A percentile compares a stretch with the other conserved stretches of the same genome.
These are phyloP conservation scores for Pandion haliaetus DNA, from an alignment of 2,113 vertebrate species.

Conservation along the genomic window DNA sequence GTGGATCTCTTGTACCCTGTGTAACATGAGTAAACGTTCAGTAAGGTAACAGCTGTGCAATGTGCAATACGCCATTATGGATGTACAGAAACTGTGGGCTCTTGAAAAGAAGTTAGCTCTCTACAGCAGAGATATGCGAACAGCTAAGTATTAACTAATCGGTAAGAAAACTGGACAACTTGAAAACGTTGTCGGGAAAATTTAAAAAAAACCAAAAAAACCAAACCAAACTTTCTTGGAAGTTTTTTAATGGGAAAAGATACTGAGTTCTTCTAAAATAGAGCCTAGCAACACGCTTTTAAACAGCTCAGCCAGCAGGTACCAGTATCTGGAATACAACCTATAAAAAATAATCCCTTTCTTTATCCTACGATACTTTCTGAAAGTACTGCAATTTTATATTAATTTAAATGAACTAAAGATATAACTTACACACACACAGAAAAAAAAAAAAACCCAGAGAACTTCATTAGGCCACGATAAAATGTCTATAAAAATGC, in stretches of 20 bases:
- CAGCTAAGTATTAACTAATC: neutral
- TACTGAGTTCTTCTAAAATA: neutral
- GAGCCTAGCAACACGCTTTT: neutral
- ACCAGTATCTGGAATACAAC: neutral
- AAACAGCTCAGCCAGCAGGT: neutral
- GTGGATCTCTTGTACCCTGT: conserved; percentile 95
- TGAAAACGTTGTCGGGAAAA: neutral
- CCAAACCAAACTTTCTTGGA: neutral
- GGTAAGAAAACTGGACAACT: neutral
- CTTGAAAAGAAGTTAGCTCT: conserved; percentile 21
- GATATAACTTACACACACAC: neutral
- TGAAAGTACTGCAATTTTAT: neutral
- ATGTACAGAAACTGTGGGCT: neutral
- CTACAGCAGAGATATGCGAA: neutral
- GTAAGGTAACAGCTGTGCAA: conserved; percentile 74
- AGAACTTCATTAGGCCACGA: neutral
- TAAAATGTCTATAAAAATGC: neutral
- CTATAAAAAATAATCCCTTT: neutral
- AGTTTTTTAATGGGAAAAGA: neutral
- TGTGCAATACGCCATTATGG: neutral
- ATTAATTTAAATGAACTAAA: neutral
- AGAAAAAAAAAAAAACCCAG: neutral
- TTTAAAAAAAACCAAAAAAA: neutral
- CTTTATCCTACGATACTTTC: neutral
- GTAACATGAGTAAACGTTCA: conserved; percentile 70